These are phyloP conservation scores for Clivina fossor DNA, from an alignment of 2,888 invertebrate genomes.

Conservation along the genomic window DNA sequence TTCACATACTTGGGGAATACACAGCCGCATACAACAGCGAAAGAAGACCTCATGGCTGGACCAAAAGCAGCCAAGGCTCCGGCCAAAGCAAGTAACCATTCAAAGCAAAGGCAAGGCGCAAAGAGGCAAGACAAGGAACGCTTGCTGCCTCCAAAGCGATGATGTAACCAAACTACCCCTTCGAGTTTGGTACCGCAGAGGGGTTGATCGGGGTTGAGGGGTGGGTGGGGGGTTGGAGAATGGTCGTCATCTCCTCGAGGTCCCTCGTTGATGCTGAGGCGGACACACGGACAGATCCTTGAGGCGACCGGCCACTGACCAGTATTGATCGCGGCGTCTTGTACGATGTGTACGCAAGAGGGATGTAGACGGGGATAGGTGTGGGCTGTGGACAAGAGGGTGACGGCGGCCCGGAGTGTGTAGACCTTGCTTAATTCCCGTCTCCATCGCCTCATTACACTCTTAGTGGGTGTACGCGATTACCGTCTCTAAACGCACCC, in stretches of 20 bases:
- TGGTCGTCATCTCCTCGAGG: background rate
- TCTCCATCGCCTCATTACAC: slow-evolving; percentile 53
- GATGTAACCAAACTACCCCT: no score
- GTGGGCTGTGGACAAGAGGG: background rate
- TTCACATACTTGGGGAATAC: no score
- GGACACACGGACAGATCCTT: slow-evolving; percentile 46
- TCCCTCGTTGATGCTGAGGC: background rate
- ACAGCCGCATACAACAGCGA: no score
- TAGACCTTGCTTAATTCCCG: slow-evolving; percentile 48
- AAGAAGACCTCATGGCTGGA: no score
- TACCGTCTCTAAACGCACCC: slow-evolving; percentile 46
- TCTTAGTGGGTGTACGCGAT: slow-evolving; percentile 51
- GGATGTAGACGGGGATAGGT: background rate
- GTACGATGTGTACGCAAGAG: slow-evolving; percentile 4
- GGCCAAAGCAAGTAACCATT: no score
- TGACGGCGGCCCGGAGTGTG: slow-evolving; percentile 6
- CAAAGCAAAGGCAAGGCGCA: background rate
- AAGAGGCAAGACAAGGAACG: slow-evolving; percentile 1
- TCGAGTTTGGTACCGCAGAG: no score
- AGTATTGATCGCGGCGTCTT: slow-evolving; percentile 51
- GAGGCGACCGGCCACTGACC: slow-evolving; percentile 45
- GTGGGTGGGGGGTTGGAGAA: no score
- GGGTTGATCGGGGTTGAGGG: no score
- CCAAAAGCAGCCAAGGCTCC: no score
- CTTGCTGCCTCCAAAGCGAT: no score